Conservation (phyloP, 2,797 vertebrate species). For the Lacerta agilis region DNA sequence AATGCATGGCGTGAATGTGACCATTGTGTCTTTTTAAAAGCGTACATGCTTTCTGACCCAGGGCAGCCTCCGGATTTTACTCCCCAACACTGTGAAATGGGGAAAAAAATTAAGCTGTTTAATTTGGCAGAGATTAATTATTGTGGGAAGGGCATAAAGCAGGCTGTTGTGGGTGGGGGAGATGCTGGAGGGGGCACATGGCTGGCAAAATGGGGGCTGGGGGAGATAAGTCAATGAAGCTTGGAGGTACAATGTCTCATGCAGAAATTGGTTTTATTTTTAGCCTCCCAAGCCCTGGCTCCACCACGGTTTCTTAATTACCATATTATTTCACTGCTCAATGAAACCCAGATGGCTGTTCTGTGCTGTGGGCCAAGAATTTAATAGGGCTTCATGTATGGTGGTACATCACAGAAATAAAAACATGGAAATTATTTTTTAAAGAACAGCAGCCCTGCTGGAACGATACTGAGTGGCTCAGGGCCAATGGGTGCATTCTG, state of each 20-base stretch:
- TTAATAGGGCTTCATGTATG: neutral
- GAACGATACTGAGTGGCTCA: neutral
- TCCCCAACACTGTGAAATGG: accelerated
- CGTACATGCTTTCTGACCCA: neutral
- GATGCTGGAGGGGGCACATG: neutral
- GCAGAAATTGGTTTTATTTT: constrained; percentile 60
- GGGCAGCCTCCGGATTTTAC: neutral
- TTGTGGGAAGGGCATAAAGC: accelerated
- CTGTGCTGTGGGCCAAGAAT: constrained; percentile 31
- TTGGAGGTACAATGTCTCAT: constrained; percentile 15
- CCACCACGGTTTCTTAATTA: constrained; percentile 63
- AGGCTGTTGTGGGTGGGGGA: neutral
- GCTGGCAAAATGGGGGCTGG: accelerated
- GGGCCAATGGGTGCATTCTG: constrained; percentile 10
- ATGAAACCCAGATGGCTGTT: constrained; percentile 68
- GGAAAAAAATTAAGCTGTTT: neutral
- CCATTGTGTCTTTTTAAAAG: neutral
- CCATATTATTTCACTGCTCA: constrained; percentile 58
- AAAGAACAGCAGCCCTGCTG: constrained; percentile 24
- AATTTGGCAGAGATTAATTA: neutral
- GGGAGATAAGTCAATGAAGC: constrained; percentile 10
- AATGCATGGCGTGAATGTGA: neutral
- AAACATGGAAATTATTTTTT: constrained; percentile 57
- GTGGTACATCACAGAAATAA: constrained; percentile 46
- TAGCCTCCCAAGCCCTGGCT: constrained; percentile 64